These are phyloP conservation scores for Acanthopleura granulata DNA, from an alignment of 2,888 invertebrate genomes.

Conservation along the genomic window DNA sequence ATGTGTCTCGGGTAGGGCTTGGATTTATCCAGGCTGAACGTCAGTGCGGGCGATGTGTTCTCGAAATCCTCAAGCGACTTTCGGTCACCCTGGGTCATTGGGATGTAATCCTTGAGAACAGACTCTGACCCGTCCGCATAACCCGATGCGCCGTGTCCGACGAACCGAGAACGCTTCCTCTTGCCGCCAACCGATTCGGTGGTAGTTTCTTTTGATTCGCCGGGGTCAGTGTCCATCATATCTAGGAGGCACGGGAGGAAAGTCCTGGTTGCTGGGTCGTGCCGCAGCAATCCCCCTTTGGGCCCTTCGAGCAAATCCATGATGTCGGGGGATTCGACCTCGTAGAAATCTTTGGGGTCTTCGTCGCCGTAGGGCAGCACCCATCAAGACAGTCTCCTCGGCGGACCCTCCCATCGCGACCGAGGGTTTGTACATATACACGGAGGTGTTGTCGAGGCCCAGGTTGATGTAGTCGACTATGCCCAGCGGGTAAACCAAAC, in stretches of 20 bases:
- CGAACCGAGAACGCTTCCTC: neutral
- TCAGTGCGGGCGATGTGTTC: neutral
- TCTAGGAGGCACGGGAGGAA: neutral
- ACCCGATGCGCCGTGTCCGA: neutral
- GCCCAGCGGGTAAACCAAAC: neutral
- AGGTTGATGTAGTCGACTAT: neutral
- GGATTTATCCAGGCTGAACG: neutral
- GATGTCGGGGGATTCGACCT: neutral
- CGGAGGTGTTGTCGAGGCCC: neutral
- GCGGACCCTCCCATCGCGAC: neutral
- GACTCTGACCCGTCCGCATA: neutral
- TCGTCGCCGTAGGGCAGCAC: neutral
- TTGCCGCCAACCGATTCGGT: neutral
- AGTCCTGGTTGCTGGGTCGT: neutral
- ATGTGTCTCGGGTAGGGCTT: neutral
- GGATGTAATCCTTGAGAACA: neutral
- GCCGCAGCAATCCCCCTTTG: neutral
- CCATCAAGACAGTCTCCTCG: neutral
- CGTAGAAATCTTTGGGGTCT: neutral
- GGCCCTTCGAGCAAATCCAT: neutral
- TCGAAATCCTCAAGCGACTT: neutral
- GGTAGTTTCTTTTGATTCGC: too few relatives aligned
- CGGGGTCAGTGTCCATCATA: neutral
- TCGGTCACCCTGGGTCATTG: neutral
- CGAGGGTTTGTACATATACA: conserved; percentile 1